Evolutionary conservation across 2,113 vertebrate genomes (phyloP).

Genomic region (Theropithecus gelada): DNA sequence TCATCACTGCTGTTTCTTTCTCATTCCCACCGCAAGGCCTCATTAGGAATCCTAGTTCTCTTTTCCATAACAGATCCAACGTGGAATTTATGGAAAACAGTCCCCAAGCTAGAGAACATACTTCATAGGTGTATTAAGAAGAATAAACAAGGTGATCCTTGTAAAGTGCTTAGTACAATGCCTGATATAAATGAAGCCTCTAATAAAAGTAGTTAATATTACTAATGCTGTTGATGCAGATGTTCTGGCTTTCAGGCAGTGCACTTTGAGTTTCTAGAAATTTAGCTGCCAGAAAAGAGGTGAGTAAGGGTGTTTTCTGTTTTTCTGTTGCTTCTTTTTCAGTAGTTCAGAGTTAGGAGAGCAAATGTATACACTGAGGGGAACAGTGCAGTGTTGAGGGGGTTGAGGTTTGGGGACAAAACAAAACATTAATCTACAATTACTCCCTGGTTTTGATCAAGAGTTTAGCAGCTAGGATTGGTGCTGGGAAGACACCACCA

Average conservation of each 20-base stretch:
- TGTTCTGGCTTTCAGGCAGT: neutral
- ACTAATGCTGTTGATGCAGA: neutral
- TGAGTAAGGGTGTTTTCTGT: neutral
- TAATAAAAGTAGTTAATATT: neutral
- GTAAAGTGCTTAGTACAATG: neutral
- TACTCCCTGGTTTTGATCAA: neutral
- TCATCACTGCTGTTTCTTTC: neutral
- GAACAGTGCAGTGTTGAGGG: too few species aligned
- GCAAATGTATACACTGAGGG: neutral
- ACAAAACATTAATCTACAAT: neutral
- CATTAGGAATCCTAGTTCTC: neutral
- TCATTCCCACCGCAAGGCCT: neutral
- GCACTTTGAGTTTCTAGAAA: neutral
- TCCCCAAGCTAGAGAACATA: neutral
- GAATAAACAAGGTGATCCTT: neutral
- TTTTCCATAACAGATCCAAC: neutral
- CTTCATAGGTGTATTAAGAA: neutral
- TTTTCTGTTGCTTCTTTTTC: neutral
- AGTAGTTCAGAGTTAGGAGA: neutral
- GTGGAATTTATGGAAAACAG: neutral
- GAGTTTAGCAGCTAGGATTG: neutral
- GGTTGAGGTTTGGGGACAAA: neutral
- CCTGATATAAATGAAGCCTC: neutral
- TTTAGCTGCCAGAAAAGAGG: neutral
- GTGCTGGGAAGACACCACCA: neutral